Conservation (phyloP, 2,888 invertebrate species). For the Callyntrura sp. region DNA sequence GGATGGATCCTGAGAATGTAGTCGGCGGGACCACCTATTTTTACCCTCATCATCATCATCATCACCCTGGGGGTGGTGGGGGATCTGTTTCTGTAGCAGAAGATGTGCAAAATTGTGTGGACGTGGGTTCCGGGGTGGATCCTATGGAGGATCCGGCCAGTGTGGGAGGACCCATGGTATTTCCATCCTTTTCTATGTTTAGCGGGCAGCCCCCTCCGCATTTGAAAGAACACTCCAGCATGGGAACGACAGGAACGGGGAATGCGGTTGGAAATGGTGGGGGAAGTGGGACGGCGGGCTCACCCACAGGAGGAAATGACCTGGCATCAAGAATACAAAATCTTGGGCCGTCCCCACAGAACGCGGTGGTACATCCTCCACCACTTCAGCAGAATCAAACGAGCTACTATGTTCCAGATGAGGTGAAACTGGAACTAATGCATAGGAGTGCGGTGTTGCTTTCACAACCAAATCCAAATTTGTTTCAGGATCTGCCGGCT, state of each 20-base stretch:
- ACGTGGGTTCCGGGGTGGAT: constrained; percentile 54
- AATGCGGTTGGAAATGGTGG: constrained; percentile 78
- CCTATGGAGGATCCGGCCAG: constrained; percentile 76
- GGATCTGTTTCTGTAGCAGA: constrained; percentile 40
- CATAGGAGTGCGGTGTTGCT: constrained; percentile 91
- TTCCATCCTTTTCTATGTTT: constrained; percentile 88
- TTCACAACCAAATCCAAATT: constrained; percentile 90
- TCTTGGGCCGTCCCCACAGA: constrained; percentile 77
- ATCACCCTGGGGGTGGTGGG: constrained; percentile 82
- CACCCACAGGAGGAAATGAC: constrained; percentile 68
- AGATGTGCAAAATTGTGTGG: constrained; percentile 66
- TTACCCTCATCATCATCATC: constrained; percentile 86
- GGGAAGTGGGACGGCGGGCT: constrained; percentile 86
- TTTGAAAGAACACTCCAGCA: constrained; percentile 85
- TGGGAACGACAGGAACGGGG: neutral
- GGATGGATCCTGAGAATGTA: constrained; percentile 91
- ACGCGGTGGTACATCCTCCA: constrained; percentile 81
- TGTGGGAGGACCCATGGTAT: constrained; percentile 77
- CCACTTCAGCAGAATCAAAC: constrained; percentile 85
- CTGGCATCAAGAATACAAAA: constrained; percentile 55
- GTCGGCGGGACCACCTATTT: constrained; percentile 97
- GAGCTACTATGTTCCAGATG: constrained; percentile 94
- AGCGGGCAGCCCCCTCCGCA: constrained; percentile 88
- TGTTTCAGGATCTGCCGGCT: constrained; percentile 91
- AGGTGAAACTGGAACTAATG: constrained; percentile 92